Conservation (phyloP, 2,797 vertebrate species). For the Syncerus caffer region DNA sequence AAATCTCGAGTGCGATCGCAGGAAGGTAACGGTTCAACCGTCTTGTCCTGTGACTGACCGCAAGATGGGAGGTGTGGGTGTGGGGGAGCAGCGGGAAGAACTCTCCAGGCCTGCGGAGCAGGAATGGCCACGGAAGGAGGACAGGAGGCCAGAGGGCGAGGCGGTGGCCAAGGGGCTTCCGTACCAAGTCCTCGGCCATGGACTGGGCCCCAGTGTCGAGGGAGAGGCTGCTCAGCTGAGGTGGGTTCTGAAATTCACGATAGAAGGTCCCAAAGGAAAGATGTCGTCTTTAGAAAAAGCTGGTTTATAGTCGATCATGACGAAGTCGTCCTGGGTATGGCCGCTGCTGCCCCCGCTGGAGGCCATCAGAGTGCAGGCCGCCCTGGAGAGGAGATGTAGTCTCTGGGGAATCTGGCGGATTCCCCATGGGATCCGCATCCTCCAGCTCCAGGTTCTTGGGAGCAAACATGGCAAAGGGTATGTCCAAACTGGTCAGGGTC, state of each 20-base stretch:
- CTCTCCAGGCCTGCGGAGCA: neutral
- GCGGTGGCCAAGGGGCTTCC: slow-evolving; percentile 17
- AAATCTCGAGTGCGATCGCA: neutral
- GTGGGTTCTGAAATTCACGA: slow-evolving; percentile 98
- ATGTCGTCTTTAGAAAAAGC: slow-evolving; percentile 99
- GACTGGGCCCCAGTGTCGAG: slow-evolving; percentile 97
- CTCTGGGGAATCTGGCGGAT: slow-evolving; percentile 92
- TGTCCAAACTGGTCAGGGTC: slow-evolving; percentile 91
- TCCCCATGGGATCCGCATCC: slow-evolving; percentile 95
- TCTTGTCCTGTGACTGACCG: neutral
- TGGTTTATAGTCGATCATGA: slow-evolving; percentile 97
- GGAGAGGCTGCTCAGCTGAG: slow-evolving; percentile 96
- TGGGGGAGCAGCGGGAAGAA: neutral
- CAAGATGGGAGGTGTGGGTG: neutral
- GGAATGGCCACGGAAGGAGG: neutral
- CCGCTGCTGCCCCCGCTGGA: slow-evolving; percentile 91
- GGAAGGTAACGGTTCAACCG: neutral
- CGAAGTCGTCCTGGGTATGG: slow-evolving; percentile 94
- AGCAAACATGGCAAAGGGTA: slow-evolving; percentile 98
- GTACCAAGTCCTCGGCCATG: slow-evolving; percentile 98
- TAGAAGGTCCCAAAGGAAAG: slow-evolving; percentile 98
- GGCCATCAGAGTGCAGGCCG: slow-evolving; percentile 93
- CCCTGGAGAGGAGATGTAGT: slow-evolving; percentile 92
- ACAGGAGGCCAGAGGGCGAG: neutral
- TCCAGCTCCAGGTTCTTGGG: slow-evolving; percentile 91